Evolutionary conservation across 2,797 vertebrate genomes (phyloP).

Genomic region (Tarsius wallacei): DNA sequence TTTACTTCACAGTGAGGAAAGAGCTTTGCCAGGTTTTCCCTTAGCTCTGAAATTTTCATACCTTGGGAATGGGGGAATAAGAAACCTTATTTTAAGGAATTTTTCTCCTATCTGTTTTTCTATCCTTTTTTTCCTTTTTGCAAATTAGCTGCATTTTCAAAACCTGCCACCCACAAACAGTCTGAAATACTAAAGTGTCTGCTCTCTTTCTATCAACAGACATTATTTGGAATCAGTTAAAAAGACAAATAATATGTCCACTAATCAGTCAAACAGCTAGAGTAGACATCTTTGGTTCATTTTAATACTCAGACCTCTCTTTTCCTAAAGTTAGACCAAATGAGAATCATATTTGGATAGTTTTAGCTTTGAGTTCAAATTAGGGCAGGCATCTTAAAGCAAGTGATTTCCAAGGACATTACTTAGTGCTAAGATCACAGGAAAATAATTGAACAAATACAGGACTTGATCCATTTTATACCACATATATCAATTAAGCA

Average conservation of each 20-base stretch:
- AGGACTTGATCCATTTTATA: background rate
- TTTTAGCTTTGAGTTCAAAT: slow-evolving; percentile 30
- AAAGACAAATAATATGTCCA: slow-evolving; percentile 50
- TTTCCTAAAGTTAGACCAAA: slow-evolving; percentile 26
- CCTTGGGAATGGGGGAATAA: slow-evolving; percentile 5
- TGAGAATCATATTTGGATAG: background rate
- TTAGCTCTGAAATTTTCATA: slow-evolving; percentile 40
- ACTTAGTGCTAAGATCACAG: background rate
- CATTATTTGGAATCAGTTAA: slow-evolving; percentile 69
- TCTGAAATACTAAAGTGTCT: slow-evolving; percentile 48
- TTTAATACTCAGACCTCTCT: background rate
- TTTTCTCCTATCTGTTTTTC: background rate
- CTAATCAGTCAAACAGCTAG: background rate
- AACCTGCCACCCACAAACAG: slow-evolving; percentile 52
- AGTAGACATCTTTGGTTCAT: background rate
- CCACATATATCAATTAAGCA: background rate
- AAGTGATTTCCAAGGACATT: background rate
- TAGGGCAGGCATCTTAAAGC: background rate
- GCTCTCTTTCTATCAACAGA: slow-evolving; percentile 71
- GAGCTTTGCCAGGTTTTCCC: background rate
- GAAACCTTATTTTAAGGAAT: slow-evolving; percentile 33
- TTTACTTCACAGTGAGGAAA: background rate
- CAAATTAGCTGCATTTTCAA: slow-evolving; percentile 73
- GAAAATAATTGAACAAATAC: background rate
- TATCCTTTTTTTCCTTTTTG: background rate